Evolutionary conservation across 2,888 invertebrate species (phyloP).

Genomic region (Monoplex corrugatus): DNA sequence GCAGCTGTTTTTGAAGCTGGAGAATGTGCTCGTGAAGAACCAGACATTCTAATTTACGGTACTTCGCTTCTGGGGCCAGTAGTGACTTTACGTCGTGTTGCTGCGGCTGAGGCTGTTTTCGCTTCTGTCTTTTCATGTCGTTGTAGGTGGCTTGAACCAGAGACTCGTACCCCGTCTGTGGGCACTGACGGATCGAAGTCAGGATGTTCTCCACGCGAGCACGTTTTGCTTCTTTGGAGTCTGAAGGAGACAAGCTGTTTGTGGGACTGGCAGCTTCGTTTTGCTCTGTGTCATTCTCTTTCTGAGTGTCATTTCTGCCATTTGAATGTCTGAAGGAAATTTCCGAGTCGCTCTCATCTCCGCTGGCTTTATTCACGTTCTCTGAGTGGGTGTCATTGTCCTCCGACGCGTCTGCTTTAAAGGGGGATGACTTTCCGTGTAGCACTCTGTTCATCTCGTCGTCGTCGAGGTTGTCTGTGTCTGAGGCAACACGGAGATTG

Average conservation of each 20-base stretch:
- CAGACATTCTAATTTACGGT: constrained; percentile 74
- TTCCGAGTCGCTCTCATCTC: constrained; percentile 67
- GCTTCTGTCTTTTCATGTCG: constrained; percentile 84
- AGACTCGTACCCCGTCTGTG: constrained; percentile 35
- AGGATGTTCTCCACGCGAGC: constrained; percentile 97
- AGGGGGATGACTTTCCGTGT: not conserved
- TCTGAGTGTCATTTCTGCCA: constrained; percentile 35
- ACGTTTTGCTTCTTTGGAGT: constrained; percentile 87
- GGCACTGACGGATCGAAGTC: constrained; percentile 90
- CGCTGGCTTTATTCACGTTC: constrained; percentile 45
- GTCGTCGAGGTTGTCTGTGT: constrained; percentile 27
- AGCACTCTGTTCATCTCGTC: not conserved
- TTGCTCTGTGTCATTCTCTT: constrained; percentile 44
- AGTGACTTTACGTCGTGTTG: constrained; percentile 85
- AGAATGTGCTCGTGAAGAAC: constrained; percentile 92
- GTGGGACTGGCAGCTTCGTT: constrained; percentile 51
- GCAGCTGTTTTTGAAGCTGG: constrained; percentile 93
- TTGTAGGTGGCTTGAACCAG: constrained; percentile 52
- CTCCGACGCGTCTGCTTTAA: not conserved
- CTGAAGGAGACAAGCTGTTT: constrained; percentile 56
- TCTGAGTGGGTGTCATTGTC: constrained; percentile 27
- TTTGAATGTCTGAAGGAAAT: not conserved
- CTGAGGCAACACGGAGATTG: not conserved
- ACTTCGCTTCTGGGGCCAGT: constrained; percentile 60
- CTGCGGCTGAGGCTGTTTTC: constrained; percentile 97